Base-by-base conservation (phyloP, 2,113 vertebrate genomes). In the Natator depressus region DNA sequence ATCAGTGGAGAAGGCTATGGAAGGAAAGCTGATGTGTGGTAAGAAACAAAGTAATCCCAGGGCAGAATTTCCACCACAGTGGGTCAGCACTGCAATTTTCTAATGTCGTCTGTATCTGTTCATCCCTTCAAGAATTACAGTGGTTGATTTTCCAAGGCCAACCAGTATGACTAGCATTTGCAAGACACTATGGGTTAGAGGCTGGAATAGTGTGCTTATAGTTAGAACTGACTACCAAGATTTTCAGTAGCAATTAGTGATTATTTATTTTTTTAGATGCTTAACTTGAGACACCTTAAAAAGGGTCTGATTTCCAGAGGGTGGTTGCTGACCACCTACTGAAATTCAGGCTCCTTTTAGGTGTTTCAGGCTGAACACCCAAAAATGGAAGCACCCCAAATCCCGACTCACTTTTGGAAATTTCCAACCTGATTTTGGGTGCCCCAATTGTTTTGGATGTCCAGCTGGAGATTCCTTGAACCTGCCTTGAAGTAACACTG, bases 1-100 rank as follows among this genome's bases (percentile, higher is more conserved):
- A 99, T 99, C 96, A 99, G 99, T 13, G 99, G 99, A 96, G 99
- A 99, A 95, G 99, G 99, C 78, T 99, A 99, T 0, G 99, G 99
- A 55, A 98, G 99, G 95, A 99, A 99, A 96, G 99, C 99, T 80
- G 99, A 99, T 12, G 98, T 99, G n/a, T 99, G 99, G 99, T 99
- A 98, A 98, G 98, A 50, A 95, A n/a, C 0, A 1, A 46, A 47
- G 31, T 3, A 82, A 80, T 50, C 78, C 17, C 78, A 38, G 17
- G 9, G 54, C 88, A 95, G 38, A 7, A 54, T 7, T 51, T 53
- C 46, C 27, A 22, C 13, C 65, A 5, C 19, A 0, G 0, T 25
- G 20, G 13, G 51, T 54, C 20, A 76, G 42, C 75, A 27, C 13
- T 25, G 24, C 42, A 27, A 8, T 78, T 12, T 89, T 49, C 25